Evolutionary conservation across 2,113 vertebrate species (phyloP).

Genomic region (Hystrix cristata): DNA sequence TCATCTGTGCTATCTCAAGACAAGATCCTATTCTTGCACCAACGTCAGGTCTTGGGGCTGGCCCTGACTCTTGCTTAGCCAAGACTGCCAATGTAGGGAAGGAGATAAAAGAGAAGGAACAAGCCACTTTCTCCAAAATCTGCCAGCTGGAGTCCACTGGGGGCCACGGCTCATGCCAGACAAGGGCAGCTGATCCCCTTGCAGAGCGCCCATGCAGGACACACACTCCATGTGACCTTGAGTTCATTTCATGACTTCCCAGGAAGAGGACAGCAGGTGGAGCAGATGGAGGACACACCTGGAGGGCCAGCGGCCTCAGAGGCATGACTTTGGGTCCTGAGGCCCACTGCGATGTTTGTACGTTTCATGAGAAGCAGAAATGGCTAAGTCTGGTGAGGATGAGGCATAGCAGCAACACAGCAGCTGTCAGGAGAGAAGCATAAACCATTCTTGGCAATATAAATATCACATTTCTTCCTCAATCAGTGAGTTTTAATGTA

Average conservation of each 20-base stretch:
- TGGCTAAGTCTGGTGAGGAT: background rate
- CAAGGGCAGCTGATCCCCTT: background rate
- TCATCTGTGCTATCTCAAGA: background rate
- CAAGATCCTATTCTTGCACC: too few relatives aligned
- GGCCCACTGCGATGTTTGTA: background rate
- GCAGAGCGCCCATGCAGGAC: background rate
- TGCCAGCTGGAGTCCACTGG: background rate
- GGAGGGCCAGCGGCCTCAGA: accelerated
- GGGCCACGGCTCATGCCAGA: background rate
- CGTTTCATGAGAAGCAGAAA: background rate
- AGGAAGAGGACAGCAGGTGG: background rate
- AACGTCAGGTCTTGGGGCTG: background rate
- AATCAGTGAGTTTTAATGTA: slow-evolving; percentile 78
- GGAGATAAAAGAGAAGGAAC: background rate
- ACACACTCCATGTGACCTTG: accelerated
- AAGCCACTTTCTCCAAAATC: background rate
- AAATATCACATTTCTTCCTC: slow-evolving; percentile 75
- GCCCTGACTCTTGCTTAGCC: too few relatives aligned
- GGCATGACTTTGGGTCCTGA: background rate
- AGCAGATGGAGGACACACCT: background rate
- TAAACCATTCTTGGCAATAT: slow-evolving; percentile 50
- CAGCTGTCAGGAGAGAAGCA: slow-evolving; percentile 41
- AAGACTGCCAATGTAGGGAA: background rate
- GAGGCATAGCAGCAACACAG: background rate
- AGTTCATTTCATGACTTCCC: background rate